phyloP scores from a whole-genome alignment of 2,888 invertebrate genomes.

The Corythucha ciliata region DNA sequence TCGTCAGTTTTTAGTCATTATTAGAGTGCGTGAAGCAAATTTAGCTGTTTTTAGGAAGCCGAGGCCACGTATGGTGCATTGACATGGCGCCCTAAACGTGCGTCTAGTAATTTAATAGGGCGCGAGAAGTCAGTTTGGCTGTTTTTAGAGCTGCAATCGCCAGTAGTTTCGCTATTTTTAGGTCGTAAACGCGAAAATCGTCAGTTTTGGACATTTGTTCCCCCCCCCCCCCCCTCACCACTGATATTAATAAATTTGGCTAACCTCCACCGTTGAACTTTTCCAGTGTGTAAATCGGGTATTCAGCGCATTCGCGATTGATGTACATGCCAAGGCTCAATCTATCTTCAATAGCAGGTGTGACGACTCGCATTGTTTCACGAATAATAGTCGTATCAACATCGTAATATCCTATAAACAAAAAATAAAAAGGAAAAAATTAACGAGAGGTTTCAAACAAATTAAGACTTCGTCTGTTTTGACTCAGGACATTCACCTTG shows the following conservation, averaged over 20 bases:
- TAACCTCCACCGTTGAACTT: slow-evolving; percentile 55
- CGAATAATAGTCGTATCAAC: slow-evolving; percentile 71
- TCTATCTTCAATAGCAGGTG: slow-evolving; percentile 57
- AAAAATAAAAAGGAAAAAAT: slow-evolving; percentile 4
- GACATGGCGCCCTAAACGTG: too few species aligned
- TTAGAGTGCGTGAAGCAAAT: too few species aligned
- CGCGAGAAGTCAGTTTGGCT: too few species aligned
- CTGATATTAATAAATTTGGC: neutral
- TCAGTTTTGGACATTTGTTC: too few species aligned
- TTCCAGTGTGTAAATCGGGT: slow-evolving; percentile 64
- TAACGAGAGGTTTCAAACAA: slow-evolving; percentile 31
- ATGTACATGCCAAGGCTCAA: slow-evolving; percentile 59
- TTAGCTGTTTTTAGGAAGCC: too few species aligned
- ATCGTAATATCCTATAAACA: slow-evolving; percentile 56
- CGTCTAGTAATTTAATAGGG: too few species aligned
- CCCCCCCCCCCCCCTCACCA: too few species aligned
- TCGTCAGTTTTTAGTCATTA: too few species aligned
- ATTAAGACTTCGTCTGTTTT: neutral
- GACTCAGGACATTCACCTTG: slow-evolving; percentile 49
- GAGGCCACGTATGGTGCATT: too few species aligned
- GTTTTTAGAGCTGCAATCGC: too few species aligned
- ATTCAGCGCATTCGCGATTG: slow-evolving; percentile 56
- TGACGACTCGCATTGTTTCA: slow-evolving; percentile 63
- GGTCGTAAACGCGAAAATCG: too few species aligned
- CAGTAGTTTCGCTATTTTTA: too few species aligned